Base-by-base conservation (phyloP, 2,888 invertebrate genomes). In the Tethea ocularis region DNA sequence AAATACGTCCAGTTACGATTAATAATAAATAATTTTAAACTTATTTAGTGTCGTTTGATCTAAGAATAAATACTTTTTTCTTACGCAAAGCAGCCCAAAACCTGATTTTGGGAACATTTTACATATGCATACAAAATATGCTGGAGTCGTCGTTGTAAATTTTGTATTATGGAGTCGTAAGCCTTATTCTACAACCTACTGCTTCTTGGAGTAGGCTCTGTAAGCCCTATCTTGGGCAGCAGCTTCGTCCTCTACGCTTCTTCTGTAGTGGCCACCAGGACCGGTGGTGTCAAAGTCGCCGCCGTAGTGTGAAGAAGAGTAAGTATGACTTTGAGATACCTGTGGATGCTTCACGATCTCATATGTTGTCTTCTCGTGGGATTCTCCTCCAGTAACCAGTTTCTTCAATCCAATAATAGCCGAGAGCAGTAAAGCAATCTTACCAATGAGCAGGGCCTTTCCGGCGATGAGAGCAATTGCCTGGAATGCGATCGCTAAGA, bases 271-370 rank as follows among this genome's bases (percentile, higher is more conserved):
- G 33, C 95, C 95, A 41, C 94, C 94, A 10, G 94, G 93, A 11
- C 94, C 94, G 4, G 93, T 92, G 0, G 94, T 88, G 53, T 94
- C 94, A 56, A 94, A 94, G 65, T 94, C 95, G 69, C 94, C 94
- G 56, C 95, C 95, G 70, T 95, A 95, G 74, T 96, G 95, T 57
- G 95, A 94, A 6, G 95, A 94, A 1, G 96, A 96, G 78, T 97
- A 97, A 6, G 96, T 95, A 78, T 97, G 96, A 72, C 95, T 95
- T 80, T 96, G 96, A 56, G 95, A 95, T 58, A 97, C 95, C 77
- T 96, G 96, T n/a, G 97, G 97, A 86, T 97, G 96, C 83, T 97
- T 97, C 58, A 97, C 96, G 70, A 97, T 97, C 87, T 97, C 97
- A 69, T 97, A 96, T 6, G 97, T 97, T 0, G 97, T 97, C 84